Evolutionary conservation across 2,888 invertebrate species (phyloP).

Genomic region (Apodemia duryi): DNA sequence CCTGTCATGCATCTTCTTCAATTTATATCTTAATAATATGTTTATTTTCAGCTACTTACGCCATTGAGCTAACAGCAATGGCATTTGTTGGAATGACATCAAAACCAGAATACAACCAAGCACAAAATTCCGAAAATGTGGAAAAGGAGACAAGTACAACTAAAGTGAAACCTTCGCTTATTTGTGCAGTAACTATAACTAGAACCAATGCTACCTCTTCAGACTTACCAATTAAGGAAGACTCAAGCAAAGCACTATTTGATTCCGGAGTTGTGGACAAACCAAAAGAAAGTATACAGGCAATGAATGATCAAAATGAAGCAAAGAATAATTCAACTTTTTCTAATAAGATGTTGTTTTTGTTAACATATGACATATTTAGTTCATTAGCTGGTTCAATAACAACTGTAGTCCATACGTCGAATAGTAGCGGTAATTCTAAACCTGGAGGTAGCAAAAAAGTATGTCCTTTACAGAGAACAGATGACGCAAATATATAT

Average conservation of each 20-base stretch:
- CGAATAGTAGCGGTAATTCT: conserved; percentile 68
- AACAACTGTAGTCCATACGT: conserved; percentile 63
- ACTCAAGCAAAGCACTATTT: conserved; percentile 64
- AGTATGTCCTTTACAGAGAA: conserved; percentile 58
- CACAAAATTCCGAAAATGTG: conserved; percentile 50
- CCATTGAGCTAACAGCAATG: conserved; percentile 68
- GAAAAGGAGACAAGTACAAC: conserved; percentile 55
- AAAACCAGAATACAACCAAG: conserved; percentile 57
- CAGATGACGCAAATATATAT: conserved; percentile 60
- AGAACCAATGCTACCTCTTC: conserved; percentile 47
- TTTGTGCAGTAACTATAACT: conserved; percentile 63
- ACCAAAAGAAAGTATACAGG: conserved; percentile 78
- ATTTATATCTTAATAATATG: conserved; percentile 5
- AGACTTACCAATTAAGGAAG: conserved; percentile 58
- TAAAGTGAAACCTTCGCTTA: conserved; percentile 62
- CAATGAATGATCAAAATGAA: conserved; percentile 88
- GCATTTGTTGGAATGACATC: conserved; percentile 65
- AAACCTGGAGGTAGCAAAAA: conserved; percentile 77
- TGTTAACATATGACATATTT: conserved; percentile 85
- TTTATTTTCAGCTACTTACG: conserved; percentile 55
- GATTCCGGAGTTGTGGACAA: conserved; percentile 56
- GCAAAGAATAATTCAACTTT: conserved; percentile 74
- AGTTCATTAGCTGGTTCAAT: conserved; percentile 75
- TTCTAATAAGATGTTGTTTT: conserved; percentile 74
- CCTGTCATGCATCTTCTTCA: too few species aligned